Evolutionary conservation across 2,888 invertebrate genomes (phyloP).

Genomic region (Labia minor): DNA sequence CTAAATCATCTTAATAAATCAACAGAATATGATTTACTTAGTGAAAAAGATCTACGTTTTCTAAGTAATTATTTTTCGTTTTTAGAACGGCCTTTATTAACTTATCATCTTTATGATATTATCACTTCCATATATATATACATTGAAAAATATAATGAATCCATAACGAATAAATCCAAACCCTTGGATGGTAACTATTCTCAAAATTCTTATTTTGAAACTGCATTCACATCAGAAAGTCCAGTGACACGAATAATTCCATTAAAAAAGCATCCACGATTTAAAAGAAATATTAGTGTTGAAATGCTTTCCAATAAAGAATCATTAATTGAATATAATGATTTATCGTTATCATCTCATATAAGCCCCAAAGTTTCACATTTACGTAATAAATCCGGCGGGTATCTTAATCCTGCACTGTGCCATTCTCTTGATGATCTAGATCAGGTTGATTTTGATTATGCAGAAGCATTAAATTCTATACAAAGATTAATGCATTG

Average conservation of each 20-base stretch:
- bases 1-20: background rate
- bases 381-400: constrained; percentile 30
- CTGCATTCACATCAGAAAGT: constrained; percentile 34
- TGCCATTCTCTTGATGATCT: constrained; percentile 24
- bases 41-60: background rate
- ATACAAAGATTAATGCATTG: constrained; percentile 25
- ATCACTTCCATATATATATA: background rate
- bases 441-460: constrained; percentile 22
- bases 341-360: background rate
- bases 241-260: constrained; percentile 33
- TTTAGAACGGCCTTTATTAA: background rate
- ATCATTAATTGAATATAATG: background rate
- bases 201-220: constrained; percentile 33
- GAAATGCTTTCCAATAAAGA: background rate
- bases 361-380: constrained; percentile 18
- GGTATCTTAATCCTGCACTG: constrained; percentile 30
- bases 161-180: constrained; percentile 26
- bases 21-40: background rate
- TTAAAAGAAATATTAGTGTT: constrained; percentile 18
- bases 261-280: background rate
- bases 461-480: constrained; percentile 24
- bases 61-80: background rate
- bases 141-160: background rate
- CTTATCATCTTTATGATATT: background rate
- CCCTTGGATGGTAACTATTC: constrained; percentile 21